phyloP scores from a whole-genome alignment of 2,113 vertebrate genomes.

The Eulemur macaco region DNA sequence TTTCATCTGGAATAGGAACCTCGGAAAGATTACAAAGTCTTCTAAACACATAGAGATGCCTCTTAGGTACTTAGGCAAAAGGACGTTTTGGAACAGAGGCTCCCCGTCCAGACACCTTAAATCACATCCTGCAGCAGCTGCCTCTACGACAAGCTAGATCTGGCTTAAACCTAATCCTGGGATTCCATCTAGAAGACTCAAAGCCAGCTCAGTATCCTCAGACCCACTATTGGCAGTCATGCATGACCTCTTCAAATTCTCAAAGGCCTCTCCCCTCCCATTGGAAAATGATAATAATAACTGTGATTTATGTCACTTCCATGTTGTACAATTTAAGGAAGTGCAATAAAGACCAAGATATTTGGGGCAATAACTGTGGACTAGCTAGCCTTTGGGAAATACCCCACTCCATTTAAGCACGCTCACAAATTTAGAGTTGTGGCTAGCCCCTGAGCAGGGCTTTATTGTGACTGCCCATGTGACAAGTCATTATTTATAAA shows the following conservation, averaged over 20 bases:
- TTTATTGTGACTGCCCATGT: background rate
- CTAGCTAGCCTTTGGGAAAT: background rate
- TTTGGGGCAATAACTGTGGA: background rate
- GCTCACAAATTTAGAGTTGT: background rate
- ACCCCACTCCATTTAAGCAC: background rate
- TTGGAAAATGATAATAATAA: background rate
- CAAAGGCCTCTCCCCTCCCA: background rate
- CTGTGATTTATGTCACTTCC: background rate
- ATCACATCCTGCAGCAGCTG: background rate
- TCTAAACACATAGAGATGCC: background rate
- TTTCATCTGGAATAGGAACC: background rate
- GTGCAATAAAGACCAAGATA: background rate
- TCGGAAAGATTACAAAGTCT: background rate
- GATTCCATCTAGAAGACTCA: background rate
- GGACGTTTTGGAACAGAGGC: background rate
- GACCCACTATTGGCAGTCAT: background rate
- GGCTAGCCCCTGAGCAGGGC: background rate
- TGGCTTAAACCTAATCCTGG: background rate
- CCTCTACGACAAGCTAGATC: background rate
- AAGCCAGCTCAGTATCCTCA: background rate
- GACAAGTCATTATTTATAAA: constrained; percentile 7
- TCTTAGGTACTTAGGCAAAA: background rate
- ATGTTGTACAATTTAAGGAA: background rate
- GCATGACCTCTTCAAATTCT: background rate
- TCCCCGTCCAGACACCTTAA: background rate